Percentiles rank a stretch among this genome's conserved stretches.
These are phyloP conservation scores for Phenganax subtilis DNA, from an alignment of 92 coral and sea anemone genomes.

Conservation along the genomic window DNA sequence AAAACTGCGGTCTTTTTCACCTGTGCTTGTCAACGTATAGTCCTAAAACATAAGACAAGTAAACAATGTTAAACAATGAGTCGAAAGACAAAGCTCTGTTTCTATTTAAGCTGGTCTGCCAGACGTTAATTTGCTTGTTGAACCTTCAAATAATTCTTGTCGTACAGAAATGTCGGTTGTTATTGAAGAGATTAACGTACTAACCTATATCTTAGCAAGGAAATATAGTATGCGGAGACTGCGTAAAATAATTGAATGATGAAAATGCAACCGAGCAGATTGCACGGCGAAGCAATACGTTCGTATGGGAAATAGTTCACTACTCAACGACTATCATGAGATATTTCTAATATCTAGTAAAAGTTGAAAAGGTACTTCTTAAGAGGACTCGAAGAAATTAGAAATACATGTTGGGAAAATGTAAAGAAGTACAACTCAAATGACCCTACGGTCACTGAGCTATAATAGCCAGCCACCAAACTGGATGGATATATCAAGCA, in stretches of 20 bases:
- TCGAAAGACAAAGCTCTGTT: background rate
- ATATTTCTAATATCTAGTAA: background rate
- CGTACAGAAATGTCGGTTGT: background rate
- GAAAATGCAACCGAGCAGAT: background rate
- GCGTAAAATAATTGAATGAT: slow-evolving; percentile 9
- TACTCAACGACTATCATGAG: background rate
- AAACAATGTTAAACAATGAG: background rate
- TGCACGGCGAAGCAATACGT: background rate
- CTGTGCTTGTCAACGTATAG: background rate
- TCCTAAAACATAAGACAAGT: background rate
- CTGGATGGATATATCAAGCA: slow-evolving; percentile 6
- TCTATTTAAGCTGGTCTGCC: background rate
- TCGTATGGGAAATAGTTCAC: background rate
- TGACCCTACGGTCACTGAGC: background rate
- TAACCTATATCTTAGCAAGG: background rate
- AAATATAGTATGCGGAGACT: background rate
- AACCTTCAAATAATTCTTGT: background rate
- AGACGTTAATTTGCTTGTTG: background rate
- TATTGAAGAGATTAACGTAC: background rate
- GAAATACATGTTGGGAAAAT: background rate
- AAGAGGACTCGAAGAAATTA: too few species aligned
- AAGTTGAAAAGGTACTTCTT: too few species aligned
- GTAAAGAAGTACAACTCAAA: too few species aligned
- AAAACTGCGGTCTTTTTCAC: background rate
- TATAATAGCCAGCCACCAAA: background rate